Conservation (phyloP, 2,888 invertebrate species). For the Drosophila stalkeri region DNA sequence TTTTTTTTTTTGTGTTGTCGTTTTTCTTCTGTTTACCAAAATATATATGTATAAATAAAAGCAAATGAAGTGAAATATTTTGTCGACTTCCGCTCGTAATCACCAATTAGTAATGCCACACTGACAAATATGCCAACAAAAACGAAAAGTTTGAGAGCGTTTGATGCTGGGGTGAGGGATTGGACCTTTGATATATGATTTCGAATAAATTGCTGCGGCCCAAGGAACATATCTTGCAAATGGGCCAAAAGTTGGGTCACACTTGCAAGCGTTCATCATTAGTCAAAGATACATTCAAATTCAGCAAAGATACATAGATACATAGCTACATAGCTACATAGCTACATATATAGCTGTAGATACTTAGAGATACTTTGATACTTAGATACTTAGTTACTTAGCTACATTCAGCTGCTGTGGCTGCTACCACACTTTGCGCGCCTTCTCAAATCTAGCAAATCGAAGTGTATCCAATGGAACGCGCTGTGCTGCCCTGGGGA, state of each 20-base stretch:
- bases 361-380: conserved; percentile 10
- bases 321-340: conserved; percentile 44
- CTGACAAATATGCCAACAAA: conserved; percentile 81
- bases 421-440: conserved; percentile 36
- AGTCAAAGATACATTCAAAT: conserved; percentile 51
- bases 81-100: conserved; percentile 82
- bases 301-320: conserved; percentile 47
- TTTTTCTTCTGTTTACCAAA: conserved; percentile 36
- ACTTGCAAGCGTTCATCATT: conserved; percentile 66
- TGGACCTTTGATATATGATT: conserved; percentile 81
- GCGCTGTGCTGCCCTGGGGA: conserved; percentile 65
- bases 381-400: conserved; percentile 7
- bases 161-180: conserved; percentile 5
- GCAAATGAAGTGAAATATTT: conserved; percentile 78
- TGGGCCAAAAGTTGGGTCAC: conserved; percentile 71
- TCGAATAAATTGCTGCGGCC: conserved; percentile 78
- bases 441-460: conserved; percentile 74
- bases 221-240: conserved; percentile 58
- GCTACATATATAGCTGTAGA: conserved; percentile 36
- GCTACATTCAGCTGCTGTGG: conserved; percentile 43
- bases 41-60: conserved; percentile 78
- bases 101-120: conserved; percentile 84
- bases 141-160: conserved; percentile 36
- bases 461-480: conserved; percentile 76
- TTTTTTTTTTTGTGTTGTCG: background rate